Evolutionary conservation across 2,797 vertebrate species (phyloP).

Genomic region (Otus scops): DNA sequence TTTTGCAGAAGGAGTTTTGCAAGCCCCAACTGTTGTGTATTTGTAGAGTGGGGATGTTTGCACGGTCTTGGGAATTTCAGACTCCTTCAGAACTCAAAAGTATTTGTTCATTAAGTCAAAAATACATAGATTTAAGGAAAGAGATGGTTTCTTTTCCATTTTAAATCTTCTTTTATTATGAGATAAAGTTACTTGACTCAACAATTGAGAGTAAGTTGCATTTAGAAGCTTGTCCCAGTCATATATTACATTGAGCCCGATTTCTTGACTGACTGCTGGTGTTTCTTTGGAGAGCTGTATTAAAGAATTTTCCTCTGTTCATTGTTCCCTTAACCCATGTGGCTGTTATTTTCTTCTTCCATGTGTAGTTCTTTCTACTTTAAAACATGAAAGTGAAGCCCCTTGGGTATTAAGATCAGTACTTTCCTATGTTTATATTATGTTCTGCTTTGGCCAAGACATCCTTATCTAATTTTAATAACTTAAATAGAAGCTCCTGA

Average conservation of each 20-base stretch:
- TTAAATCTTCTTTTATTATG: not conserved
- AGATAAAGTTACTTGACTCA: not conserved
- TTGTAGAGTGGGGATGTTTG: not conserved
- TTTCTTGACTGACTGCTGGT: not conserved
- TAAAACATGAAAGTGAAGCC: conserved; percentile 1
- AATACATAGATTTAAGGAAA: not conserved
- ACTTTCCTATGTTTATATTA: not conserved
- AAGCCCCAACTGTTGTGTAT: not conserved
- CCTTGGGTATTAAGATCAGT: not conserved
- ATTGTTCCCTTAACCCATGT: not conserved
- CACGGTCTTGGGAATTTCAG: not conserved
- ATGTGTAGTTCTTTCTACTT: not conserved
- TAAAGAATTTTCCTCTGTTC: not conserved
- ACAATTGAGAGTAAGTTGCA: not conserved
- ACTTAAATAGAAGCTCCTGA: not conserved
- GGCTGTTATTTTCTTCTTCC: conserved; percentile 4
- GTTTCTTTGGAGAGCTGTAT: not conserved
- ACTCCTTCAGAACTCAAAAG: not conserved
- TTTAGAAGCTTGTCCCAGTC: not conserved
- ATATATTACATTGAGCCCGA: not conserved
- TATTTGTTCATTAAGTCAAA: not conserved
- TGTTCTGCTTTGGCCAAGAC: not conserved
- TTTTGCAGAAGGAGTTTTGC: not conserved
- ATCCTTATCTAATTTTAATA: not conserved
- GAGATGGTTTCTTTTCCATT: not conserved